These are phyloP conservation scores for Adoxophyes honmai DNA, from an alignment of 1,140 invertebrate genomes.

Conservation along the genomic window DNA sequence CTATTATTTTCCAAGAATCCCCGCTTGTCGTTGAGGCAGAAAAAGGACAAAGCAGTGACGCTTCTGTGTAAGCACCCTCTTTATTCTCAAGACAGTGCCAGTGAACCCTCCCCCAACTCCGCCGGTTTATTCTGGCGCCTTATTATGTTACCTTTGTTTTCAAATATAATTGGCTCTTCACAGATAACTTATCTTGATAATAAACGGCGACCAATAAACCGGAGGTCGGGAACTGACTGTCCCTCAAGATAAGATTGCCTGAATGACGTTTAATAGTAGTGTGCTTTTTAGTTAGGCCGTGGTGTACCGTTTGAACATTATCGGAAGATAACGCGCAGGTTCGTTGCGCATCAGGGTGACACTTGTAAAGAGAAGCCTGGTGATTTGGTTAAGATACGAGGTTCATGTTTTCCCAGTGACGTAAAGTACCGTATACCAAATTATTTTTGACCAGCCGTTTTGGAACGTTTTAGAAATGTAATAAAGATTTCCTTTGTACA, in stretches of 20 bases:
- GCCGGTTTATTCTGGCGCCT: conserved; percentile 59
- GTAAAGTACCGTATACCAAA: too few relatives aligned
- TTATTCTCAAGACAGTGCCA: conserved; percentile 29
- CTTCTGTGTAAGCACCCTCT: too few relatives aligned
- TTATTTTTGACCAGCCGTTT: too few relatives aligned
- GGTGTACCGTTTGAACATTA: conserved; percentile 2
- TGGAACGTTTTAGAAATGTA: too few relatives aligned
- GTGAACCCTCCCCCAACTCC: conserved; percentile 32
- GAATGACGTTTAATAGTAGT: conserved; percentile 58
- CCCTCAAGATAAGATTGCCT: conserved; percentile 60
- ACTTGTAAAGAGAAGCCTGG: too few relatives aligned
- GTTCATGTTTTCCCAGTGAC: neutral
- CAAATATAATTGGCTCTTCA: conserved; percentile 75
- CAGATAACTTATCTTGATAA: conserved; percentile 75
- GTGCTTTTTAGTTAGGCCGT: neutral
- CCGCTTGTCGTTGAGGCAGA: too few relatives aligned
- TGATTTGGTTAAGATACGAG: neutral
- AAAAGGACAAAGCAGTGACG: too few relatives aligned
- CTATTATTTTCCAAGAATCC: too few relatives aligned
- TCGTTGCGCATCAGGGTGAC: neutral
- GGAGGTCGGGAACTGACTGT: conserved; percentile 59
- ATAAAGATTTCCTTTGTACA: too few relatives aligned
- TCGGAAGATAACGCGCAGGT: neutral
- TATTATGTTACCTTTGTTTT: conserved; percentile 76
- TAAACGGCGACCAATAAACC: conserved; percentile 74